Evolutionary conservation across 2,113 vertebrate genomes (phyloP), one percentile per base, ranked within the genome.

Genomic region (Mionectes macconnelli): DNA sequence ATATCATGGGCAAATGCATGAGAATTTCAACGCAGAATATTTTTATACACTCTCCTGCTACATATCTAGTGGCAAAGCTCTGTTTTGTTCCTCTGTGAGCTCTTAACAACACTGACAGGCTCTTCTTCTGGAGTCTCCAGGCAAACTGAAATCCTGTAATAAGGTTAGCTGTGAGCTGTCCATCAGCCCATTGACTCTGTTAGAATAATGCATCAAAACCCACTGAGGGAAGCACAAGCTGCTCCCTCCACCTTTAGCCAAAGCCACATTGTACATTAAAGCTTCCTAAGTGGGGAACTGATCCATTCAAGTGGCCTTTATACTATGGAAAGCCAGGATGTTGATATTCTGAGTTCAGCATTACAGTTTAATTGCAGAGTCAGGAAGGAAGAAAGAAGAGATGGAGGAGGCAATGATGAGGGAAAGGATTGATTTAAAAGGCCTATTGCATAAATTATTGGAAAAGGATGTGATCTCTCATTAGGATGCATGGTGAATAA

Each of bases 341-440:
- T 40, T 87, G 69, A n/a, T 78, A 55, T 49, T 47, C 56, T 27
- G 75, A 4, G 1, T 84, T 92, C 63, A 90, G 55, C 80, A 57
- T 84, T 87, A 75, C 35, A 30, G 56, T 10, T 81, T 89, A 87
- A 89, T 50, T 91, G 60, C 33, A 28, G 49, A 76, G 35, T 84
- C 77, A 84, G 90, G 82, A 89, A 82, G 68, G 63, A 95, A 53
- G 77, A 50, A 89, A 80, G 45, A 87, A 64, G 69, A 59, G 49
- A 57, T 70, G 30, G 69, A 95, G 52, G 75, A 77, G 40, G 44
- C 30, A 30, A 24, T 52, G 73, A 72, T 60, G 78, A 91, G 77
- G 62, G 60, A 79, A 89, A 89, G 20, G 19, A 85, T 76, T 87
- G 82, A 93, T 91, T 78, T 87, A 89, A 94, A 91, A 89, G 44